phyloP scores from a whole-genome alignment of 2,113 vertebrate genomes.

The Ornithorhynchus anatinus region DNA sequence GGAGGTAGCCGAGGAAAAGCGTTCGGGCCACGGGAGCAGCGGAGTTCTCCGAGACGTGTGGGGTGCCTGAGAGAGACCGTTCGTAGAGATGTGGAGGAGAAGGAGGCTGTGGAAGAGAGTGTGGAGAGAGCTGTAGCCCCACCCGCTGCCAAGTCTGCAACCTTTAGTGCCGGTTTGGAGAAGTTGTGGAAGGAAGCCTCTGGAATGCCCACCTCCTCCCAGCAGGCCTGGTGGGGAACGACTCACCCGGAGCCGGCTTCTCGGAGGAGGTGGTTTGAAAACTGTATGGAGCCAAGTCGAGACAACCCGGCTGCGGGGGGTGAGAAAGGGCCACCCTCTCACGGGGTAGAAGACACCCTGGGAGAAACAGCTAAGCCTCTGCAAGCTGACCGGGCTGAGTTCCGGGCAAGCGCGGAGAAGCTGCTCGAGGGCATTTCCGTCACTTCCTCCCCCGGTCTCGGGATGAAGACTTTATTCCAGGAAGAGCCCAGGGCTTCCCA shows the following conservation, averaged over 20 bases:
- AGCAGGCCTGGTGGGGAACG: not conserved
- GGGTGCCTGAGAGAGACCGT: not conserved
- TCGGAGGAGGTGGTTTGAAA: not conserved
- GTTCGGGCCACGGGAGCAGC: conserved; percentile 18
- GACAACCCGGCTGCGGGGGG: not conserved
- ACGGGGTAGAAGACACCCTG: conserved; percentile 3
- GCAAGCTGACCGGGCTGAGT: conserved; percentile 4
- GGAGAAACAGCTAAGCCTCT: not conserved
- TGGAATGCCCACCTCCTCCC: not conserved
- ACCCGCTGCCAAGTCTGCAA: not conserved
- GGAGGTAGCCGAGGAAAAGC: conserved; percentile 53
- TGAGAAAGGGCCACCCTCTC: not conserved
- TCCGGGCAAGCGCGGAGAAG: not conserved
- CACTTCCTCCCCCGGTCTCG: not conserved
- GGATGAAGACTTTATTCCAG: not conserved
- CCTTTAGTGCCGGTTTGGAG: not conserved
- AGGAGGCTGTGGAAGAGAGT: conserved; percentile 44
- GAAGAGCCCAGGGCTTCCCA: not conserved
- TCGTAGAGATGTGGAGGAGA: conserved; percentile 36
- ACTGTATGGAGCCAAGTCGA: not conserved
- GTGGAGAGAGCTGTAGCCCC: conserved; percentile 13
- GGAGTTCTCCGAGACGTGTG: conserved; percentile 13
- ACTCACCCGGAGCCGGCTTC: not conserved
- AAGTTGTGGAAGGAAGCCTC: conserved; percentile 10
- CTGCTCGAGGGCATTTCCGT: not conserved